These are phyloP conservation scores for Eupithecia pulchellata DNA, from an alignment of 2,888 invertebrate species.

Conservation along the genomic window DNA sequence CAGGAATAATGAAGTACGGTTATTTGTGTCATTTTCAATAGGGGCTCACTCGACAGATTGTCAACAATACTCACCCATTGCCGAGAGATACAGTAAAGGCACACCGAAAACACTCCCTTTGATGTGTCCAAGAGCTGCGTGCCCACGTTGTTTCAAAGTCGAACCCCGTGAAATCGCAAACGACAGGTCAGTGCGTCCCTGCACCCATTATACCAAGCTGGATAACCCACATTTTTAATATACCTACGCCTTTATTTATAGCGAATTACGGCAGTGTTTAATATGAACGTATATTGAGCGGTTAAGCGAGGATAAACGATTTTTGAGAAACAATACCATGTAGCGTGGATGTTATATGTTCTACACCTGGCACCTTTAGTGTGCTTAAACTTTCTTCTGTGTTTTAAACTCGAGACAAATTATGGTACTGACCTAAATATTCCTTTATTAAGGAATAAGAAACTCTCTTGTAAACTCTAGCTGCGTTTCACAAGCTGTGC, in stretches of 20 bases:
- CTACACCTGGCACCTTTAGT: neutral
- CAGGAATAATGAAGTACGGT: neutral
- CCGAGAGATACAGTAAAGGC: slow-evolving; percentile 40
- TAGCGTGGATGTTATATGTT: slow-evolving; percentile 1
- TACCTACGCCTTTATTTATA: slow-evolving; percentile 36
- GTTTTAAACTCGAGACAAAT: neutral
- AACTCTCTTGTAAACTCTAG: neutral
- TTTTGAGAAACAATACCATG: slow-evolving; percentile 9
- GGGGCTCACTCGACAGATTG: slow-evolving; percentile 10
- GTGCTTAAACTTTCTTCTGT: neutral
- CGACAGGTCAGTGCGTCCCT: slow-evolving; percentile 73
- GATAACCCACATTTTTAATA: slow-evolving; percentile 37
- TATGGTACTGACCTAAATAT: neutral
- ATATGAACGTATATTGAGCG: slow-evolving; percentile 17
- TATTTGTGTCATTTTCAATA: neutral
- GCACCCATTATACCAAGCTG: slow-evolving; percentile 55
- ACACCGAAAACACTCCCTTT: slow-evolving; percentile 50
- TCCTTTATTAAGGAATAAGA: neutral
- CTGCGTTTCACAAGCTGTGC: too few relatives aligned
- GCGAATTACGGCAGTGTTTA: slow-evolving; percentile 18
- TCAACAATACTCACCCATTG: slow-evolving; percentile 18
- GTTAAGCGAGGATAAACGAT: slow-evolving; percentile 6
- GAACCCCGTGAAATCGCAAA: slow-evolving; percentile 73
- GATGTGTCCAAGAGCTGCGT: slow-evolving; percentile 49
- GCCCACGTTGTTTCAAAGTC: slow-evolving; percentile 64